Evolutionary conservation across 2,797 vertebrate genomes (phyloP), one percentile per base, ranked within the genome.

Genomic region (Lepidocolaptes lacrymiger): DNA sequence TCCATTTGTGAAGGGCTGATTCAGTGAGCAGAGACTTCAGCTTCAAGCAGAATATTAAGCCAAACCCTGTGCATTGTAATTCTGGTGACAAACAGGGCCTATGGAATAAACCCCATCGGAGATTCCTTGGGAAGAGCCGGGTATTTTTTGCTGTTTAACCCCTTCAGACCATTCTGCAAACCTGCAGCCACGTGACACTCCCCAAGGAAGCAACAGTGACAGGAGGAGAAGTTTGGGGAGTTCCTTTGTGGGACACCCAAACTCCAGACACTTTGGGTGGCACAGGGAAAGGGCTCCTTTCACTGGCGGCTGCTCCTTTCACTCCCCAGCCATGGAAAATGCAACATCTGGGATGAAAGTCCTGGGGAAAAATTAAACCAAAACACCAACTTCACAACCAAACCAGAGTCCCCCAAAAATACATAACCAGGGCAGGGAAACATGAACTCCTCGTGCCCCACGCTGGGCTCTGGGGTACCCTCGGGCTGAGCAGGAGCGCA

Each of bases 1-100:
- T 96, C 94, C 96, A 94, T 97, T 97, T 97, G 96, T 88, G 95
- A 95, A 95, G 81, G 83, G 94, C 73, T 95, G 95, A 89, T 92
- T 95, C 84, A 85, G 91, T 79, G 90, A 94, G 94, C 90, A 49
- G 94, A 97, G 94, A 72, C 89, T 96, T 91, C 61, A 89, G 85
- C 95, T 94, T 75, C 7, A 85, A 84, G 95, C 10, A 87, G 77
- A 75, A 82, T 92, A 79, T 15, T 54, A 97, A 97, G 93, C 78
- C 94, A 89, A 96, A 96, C 63, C 94, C 93, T 72, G 82, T 48
- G 94, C 94, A 76, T 7, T 85, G 72, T 9, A 49, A 88, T 59
- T 85, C 19, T 20, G 52, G 80, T 63, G 24, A 66, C 3, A 5
- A 26, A 90, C 26, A 1, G 88, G 73, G 90, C 89, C 89, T 72